Conservation (phyloP, 1,140 invertebrate species). For the Bombyx mori region ASM3026992v2 NC_085107.1:19187001-19187500, state of each 20-base stretch:
- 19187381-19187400: too few relatives aligned
- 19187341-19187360: too few relatives aligned
- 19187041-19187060: conserved; percentile 23
- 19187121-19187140: conserved; percentile 90
- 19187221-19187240: neutral
- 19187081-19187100: conserved; percentile 5
- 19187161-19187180: conserved; percentile 74
- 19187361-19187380: neutral
- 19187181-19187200: conserved; percentile 98
- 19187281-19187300: too few relatives aligned
- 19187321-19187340: too few relatives aligned
- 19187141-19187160: conserved; percentile 71
- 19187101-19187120: conserved; percentile 49
- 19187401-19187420: too few relatives aligned
- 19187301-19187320: too few relatives aligned
- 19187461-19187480: neutral
- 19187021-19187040: conserved; percentile 32
- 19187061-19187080: neutral
- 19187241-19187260: neutral
- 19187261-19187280: too few relatives aligned
- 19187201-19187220: conserved; percentile 70
- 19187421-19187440: neutral
- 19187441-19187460: neutral
- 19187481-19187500: neutral
- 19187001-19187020: conserved; percentile 43